Conservation (phyloP, 2,888 invertebrate species). For the Linyphia triangularis region DNA sequence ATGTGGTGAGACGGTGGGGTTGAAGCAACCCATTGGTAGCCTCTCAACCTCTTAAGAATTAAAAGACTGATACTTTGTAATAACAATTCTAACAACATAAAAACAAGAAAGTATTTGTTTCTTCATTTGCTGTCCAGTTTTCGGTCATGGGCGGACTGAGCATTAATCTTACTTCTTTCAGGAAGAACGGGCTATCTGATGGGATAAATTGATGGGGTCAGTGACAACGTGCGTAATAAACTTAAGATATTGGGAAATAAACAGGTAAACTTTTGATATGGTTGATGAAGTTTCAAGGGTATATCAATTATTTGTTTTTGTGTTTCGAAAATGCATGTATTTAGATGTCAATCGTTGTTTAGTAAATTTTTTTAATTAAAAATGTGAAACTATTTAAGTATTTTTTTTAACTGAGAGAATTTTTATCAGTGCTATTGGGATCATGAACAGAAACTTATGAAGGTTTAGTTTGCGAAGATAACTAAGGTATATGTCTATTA, state of each 20-base stretch:
- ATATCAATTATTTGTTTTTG: background rate
- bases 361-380: too few species aligned
- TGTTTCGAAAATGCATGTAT: too few species aligned
- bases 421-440: too few species aligned
- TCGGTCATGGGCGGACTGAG: background rate
- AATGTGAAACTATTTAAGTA: too few species aligned
- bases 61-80: background rate
- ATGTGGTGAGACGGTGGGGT: background rate
- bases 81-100: background rate
- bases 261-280: background rate
- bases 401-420: too few species aligned
- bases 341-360: too few species aligned
- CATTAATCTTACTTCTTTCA: background rate
- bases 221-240: background rate
- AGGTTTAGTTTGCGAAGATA: too few species aligned
- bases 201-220: background rate
- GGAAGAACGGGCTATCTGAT: background rate
- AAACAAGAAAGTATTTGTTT: background rate
- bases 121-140: background rate
- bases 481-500: too few species aligned
- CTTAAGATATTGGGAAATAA: background rate
- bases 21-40: background rate
- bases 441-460: too few species aligned
- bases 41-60: background rate
- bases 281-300: background rate